These are phyloP conservation scores for Phaonia tiefii DNA, from an alignment of 2,888 invertebrate species.

Conservation along the genomic window DNA sequence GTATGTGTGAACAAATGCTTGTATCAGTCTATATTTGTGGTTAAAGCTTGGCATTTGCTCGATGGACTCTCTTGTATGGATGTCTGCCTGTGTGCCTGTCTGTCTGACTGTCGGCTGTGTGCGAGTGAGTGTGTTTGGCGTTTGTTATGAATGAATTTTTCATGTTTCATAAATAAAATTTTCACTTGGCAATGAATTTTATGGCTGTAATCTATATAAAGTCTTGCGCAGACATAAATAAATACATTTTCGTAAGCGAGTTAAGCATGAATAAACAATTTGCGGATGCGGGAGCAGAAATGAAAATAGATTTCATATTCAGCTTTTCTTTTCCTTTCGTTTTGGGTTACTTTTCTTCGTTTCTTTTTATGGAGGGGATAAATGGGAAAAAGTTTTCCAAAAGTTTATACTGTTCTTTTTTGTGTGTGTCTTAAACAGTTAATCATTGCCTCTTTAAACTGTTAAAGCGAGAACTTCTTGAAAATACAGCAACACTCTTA, in stretches of 20 bases:
- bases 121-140: conserved; percentile 3
- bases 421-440: conserved; percentile 40
- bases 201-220: conserved; percentile 40
- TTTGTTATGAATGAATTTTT: conserved; percentile 63
- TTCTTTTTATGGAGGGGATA: not conserved
- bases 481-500: conserved; percentile 24
- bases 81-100: not conserved
- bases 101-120: not conserved
- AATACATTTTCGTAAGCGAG: conserved; percentile 32
- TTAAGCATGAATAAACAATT: conserved; percentile 51
- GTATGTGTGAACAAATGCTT: no score
- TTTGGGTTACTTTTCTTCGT: not conserved
- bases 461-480: conserved; percentile 35
- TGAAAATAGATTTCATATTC: conserved; percentile 8
- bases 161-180: conserved; percentile 60
- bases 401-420: conserved; percentile 26
- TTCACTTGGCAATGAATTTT: conserved; percentile 66
- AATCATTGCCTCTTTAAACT: conserved; percentile 50
- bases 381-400: conserved; percentile 13
- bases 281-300: not conserved
- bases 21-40: not conserved
- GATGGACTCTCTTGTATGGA: not conserved
- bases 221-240: conserved; percentile 28
- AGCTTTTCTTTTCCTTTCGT: not conserved
- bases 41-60: not conserved